Percentiles rank a stretch among this genome's conserved stretches.
phyloP scores from a whole-genome alignment of 2,888 invertebrate genomes.

The Bellardia pandia region DNA sequence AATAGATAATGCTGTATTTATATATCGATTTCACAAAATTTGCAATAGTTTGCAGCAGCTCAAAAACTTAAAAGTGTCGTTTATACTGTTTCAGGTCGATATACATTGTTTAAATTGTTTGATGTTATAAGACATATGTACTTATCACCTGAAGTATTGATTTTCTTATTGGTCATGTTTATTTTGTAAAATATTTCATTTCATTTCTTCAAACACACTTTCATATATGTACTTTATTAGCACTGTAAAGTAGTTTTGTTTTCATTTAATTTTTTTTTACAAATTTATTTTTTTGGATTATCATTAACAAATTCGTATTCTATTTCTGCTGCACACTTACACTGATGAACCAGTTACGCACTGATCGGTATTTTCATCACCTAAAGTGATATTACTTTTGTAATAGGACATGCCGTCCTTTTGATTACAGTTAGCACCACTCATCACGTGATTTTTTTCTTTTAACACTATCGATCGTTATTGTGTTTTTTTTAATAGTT shows the following conservation, averaged over 20 bases:
- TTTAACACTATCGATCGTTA: neutral
- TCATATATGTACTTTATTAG: too few relatives aligned
- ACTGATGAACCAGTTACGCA: slow-evolving; percentile 56
- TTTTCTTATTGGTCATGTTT: too few relatives aligned
- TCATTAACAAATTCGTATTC: neutral
- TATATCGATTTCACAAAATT: slow-evolving; percentile 1
- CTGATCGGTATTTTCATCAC: slow-evolving; percentile 52
- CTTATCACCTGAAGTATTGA: too few relatives aligned
- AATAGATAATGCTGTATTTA: neutral
- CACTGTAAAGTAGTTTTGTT: too few relatives aligned
- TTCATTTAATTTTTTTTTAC: neutral
- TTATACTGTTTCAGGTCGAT: too few relatives aligned
- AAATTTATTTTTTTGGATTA: neutral
- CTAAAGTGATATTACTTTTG: slow-evolving; percentile 71
- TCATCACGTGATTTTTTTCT: slow-evolving; percentile 48
- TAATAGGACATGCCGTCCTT: slow-evolving; percentile 74
- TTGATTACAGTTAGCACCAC: slow-evolving; percentile 41
- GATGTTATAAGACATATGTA: too few relatives aligned
- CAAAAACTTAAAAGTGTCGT: too few relatives aligned
- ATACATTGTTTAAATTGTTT: too few relatives aligned
- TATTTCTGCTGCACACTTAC: slow-evolving; percentile 64
- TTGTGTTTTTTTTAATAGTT: neutral
- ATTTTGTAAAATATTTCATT: too few relatives aligned
- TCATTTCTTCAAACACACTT: too few relatives aligned
- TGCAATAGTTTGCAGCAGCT: neutral